Conservation (phyloP, 2,797 vertebrate species). For the Malacoctenus gilli region DNA sequence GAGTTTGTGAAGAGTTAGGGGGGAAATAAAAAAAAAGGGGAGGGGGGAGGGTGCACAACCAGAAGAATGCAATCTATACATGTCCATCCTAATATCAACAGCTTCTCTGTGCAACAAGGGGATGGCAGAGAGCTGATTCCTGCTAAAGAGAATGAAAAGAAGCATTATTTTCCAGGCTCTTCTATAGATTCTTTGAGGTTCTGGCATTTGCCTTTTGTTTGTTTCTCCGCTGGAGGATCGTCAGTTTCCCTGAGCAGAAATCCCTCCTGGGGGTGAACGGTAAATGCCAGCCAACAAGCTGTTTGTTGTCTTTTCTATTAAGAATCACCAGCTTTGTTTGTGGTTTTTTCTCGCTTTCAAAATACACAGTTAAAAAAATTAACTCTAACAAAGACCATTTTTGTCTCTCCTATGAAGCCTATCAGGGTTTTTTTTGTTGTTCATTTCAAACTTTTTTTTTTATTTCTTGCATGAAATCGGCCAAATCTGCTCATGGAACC, state of each 20-base stretch:
- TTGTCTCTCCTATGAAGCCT: too few relatives aligned
- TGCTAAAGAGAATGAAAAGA: conserved; percentile 43
- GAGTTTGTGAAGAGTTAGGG: conserved; percentile 34
- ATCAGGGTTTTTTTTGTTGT: too few relatives aligned
- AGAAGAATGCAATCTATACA: conserved; percentile 12
- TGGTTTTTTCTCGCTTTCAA: conserved; percentile 23
- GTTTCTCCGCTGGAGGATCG: conserved; percentile 56
- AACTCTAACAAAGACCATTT: too few relatives aligned
- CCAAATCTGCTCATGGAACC: too few relatives aligned
- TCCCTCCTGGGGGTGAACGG: conserved; percentile 65
- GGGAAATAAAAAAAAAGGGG: conserved; percentile 14
- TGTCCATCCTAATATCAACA: conserved; percentile 13
- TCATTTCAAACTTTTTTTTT: too few relatives aligned
- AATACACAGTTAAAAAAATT: too few relatives aligned
- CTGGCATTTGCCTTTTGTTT: conserved; percentile 70
- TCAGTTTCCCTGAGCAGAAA: conserved; percentile 61
- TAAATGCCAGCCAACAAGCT: conserved; percentile 75
- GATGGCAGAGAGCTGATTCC: conserved; percentile 9
- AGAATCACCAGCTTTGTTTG: conserved; percentile 42
- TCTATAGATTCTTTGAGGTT: conserved; percentile 45
- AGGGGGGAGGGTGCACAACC: conserved; percentile 6
- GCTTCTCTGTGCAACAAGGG: conserved; percentile 21
- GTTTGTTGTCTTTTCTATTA: conserved; percentile 58
- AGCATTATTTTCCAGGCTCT: conserved; percentile 15
- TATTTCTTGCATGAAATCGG: too few relatives aligned